Percentiles rank a stretch among this genome's conserved stretches.
phyloP scores from a whole-genome alignment of 2,113 vertebrate species.

The Oophaga pumilio region DNA sequence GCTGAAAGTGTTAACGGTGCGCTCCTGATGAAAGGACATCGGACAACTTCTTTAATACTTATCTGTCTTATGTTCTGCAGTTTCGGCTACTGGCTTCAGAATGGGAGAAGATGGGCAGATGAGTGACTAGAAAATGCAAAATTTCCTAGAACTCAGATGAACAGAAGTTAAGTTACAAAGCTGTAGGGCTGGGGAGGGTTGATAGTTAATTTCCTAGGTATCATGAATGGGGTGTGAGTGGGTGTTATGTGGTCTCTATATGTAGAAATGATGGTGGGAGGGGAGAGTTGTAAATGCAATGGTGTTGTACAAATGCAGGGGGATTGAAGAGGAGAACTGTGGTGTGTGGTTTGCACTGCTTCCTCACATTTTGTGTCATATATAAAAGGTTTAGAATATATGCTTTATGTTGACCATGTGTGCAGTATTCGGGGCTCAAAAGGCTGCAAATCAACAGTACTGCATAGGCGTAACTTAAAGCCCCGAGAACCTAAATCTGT shows the following conservation, averaged over 20 bases:
- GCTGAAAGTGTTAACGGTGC: too few species aligned
- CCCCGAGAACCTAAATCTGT: too few species aligned
- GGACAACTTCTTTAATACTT: too few species aligned
- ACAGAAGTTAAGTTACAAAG: background rate
- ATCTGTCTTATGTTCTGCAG: too few species aligned
- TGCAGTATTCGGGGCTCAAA: background rate
- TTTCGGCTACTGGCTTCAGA: background rate
- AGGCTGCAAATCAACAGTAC: background rate
- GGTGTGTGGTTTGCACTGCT: constrained; percentile 31
- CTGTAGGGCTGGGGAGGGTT: background rate
- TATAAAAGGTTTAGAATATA: background rate
- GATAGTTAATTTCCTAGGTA: background rate
- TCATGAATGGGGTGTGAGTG: background rate
- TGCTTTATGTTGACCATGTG: background rate
- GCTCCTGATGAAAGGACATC: too few species aligned
- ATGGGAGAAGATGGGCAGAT: background rate
- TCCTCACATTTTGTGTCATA: constrained; percentile 25
- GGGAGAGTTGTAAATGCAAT: constrained; percentile 1
- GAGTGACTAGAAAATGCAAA: background rate
- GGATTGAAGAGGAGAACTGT: background rate
- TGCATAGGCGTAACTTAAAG: too few species aligned
- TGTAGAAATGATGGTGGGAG: background rate
- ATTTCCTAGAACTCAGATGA: background rate
- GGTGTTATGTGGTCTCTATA: background rate
- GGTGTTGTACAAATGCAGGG: constrained; percentile 4